These are phyloP conservation scores for Heliconius nattereri DNA, from an alignment of 1,140 invertebrate genomes.

Conservation along the genomic window DNA sequence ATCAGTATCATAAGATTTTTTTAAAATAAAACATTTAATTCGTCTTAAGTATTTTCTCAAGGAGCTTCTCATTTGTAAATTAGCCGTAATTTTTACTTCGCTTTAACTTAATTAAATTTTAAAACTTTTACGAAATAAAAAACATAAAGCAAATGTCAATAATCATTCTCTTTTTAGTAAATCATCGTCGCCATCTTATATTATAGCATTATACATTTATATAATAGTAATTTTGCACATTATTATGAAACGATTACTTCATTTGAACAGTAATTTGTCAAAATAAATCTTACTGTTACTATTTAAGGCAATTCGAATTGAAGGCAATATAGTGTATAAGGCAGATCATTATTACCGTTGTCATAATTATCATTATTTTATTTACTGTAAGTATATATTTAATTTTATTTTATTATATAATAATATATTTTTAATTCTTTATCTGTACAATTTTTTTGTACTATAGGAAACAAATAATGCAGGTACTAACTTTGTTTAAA, in stretches of 20 bases:
- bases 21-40: too few species aligned
- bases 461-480: not conserved
- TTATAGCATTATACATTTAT: not conserved
- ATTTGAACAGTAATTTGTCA: too few species aligned
- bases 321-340: not conserved
- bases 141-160: too few species aligned
- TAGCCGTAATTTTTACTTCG: not conserved
- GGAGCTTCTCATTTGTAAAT: not conserved
- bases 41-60: not conserved
- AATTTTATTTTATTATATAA: not conserved
- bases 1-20: too few species aligned
- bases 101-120: not conserved
- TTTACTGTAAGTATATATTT: not conserved
- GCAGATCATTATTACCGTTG: not conserved
- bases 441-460: not conserved
- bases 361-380: not conserved
- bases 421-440: not conserved
- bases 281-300: too few species aligned
- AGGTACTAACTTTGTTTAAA: not conserved
- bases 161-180: not conserved
- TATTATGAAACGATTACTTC: too few species aligned
- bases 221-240: not conserved
- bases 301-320: not conserved
- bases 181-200: not conserved
- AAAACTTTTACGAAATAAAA: too few species aligned